A percentile compares a stretch with the other conserved stretches of the same genome.
These are phyloP conservation scores for Pluvianellus socialis DNA, from an alignment of 2,113 vertebrate genomes.

Conservation along the genomic window DNA sequence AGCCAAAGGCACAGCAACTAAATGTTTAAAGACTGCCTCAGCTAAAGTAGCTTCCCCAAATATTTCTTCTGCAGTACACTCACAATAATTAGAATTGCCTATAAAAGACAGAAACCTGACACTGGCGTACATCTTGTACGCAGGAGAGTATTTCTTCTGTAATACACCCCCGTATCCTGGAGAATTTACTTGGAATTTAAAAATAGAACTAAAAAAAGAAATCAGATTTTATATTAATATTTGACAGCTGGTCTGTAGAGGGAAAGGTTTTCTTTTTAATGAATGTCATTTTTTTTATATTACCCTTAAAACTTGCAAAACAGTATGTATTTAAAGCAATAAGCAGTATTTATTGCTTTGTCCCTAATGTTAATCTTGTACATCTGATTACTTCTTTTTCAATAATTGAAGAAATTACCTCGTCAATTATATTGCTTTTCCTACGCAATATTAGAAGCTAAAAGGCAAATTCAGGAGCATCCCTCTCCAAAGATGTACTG, in stretches of 20 bases:
- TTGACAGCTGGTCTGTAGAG: neutral
- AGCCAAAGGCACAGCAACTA: neutral
- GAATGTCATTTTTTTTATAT: neutral
- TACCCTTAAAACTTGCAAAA: neutral
- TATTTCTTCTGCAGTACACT: neutral
- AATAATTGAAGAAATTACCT: neutral
- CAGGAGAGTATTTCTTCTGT: neutral
- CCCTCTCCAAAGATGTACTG: neutral
- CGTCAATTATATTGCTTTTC: neutral
- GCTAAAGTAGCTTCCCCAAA: neutral
- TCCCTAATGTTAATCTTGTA: neutral
- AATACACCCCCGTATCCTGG: neutral
- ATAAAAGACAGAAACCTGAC: neutral
- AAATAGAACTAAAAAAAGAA: neutral
- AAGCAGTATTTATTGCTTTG: neutral
- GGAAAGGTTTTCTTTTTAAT: neutral
- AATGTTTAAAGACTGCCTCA: neutral
- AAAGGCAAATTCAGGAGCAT: neutral
- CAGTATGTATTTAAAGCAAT: neutral
- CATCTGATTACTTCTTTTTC: neutral
- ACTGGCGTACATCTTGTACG: neutral
- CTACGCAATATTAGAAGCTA: neutral
- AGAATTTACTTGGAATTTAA: neutral
- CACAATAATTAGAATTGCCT: neutral
- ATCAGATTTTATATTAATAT: neutral